Evolutionary conservation across 2,888 invertebrate genomes (phyloP).

Genomic region (Brenthis ino): DNA sequence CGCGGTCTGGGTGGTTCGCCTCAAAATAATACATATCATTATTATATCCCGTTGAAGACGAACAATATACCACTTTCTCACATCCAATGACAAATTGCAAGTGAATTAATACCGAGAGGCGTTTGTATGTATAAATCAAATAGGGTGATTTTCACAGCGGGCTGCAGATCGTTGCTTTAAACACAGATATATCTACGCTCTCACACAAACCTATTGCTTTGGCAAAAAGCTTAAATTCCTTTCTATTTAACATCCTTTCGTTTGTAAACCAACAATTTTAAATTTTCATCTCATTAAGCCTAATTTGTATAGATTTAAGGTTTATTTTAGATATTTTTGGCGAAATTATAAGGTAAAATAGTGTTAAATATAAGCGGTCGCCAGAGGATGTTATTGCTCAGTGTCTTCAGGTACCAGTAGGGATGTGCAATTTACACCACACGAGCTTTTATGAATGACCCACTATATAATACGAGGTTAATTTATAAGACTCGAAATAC

Average conservation of each 20-base stretch:
- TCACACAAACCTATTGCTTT: slow-evolving; percentile 26
- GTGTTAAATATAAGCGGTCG: slow-evolving; percentile 63
- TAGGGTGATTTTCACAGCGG: slow-evolving; percentile 62
- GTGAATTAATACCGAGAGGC: slow-evolving; percentile 69
- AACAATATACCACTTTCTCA: slow-evolving; percentile 76
- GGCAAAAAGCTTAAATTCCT: slow-evolving; percentile 36
- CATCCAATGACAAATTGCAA: slow-evolving; percentile 74
- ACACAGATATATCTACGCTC: slow-evolving; percentile 35
- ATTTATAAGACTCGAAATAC: slow-evolving; percentile 43
- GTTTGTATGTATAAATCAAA: slow-evolving; percentile 70
- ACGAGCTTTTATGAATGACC: slow-evolving; percentile 40
- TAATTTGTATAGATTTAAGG: slow-evolving; percentile 34
- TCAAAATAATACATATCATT: slow-evolving; percentile 49
- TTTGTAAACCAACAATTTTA: slow-evolving; percentile 41
- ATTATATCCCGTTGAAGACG: slow-evolving; percentile 60
- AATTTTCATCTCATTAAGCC: slow-evolving; percentile 34
- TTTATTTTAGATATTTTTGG: slow-evolving; percentile 22
- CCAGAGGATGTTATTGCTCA: slow-evolving; percentile 72
- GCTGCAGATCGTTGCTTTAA: slow-evolving; percentile 51
- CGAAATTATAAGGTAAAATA: slow-evolving; percentile 40
- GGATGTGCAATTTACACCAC: slow-evolving; percentile 46
- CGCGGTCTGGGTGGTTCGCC: slow-evolving; percentile 50
- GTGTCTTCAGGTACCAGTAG: slow-evolving; percentile 65
- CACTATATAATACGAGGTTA: slow-evolving; percentile 42
- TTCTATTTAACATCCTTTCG: slow-evolving; percentile 31